Conservation (phyloP, 2,113 vertebrate species). For the Xiphorhynchus elegans region DNA sequence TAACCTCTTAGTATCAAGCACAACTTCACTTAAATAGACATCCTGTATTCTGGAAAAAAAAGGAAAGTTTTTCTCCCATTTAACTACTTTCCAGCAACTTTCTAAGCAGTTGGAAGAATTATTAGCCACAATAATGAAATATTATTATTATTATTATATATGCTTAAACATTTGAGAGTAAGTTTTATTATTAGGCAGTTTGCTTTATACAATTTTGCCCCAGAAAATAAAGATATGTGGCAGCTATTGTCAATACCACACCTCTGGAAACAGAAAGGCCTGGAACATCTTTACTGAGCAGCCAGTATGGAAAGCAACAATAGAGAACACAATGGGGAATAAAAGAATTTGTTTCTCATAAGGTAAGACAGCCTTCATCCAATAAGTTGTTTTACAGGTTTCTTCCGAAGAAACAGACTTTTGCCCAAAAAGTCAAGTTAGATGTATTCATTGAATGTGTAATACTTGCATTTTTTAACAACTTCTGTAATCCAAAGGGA, state of each 20-base stretch:
- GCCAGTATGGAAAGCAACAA: neutral
- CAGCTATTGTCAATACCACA: neutral
- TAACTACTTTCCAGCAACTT: neutral
- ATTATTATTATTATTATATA: neutral
- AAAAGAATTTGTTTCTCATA: neutral
- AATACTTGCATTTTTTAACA: neutral
- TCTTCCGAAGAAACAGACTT: neutral
- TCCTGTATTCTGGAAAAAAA: neutral
- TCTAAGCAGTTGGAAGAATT: neutral
- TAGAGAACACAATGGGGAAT: neutral
- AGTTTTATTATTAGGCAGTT: neutral
- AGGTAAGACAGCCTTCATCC: neutral
- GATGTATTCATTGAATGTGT: neutral
- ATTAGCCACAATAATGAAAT: neutral
- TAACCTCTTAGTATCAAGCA: neutral
- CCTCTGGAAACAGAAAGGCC: neutral
- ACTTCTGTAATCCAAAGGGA: neutral
- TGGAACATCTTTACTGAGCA: neutral
- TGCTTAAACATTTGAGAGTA: neutral
- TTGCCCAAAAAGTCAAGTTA: neutral
- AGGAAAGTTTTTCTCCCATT: neutral
- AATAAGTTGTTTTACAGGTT: neutral
- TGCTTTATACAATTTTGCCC: neutral
- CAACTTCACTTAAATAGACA: neutral
- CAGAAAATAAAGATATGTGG: neutral